phyloP scores from a whole-genome alignment of 2,888 invertebrate species.

The Leucoma salicis region DNA sequence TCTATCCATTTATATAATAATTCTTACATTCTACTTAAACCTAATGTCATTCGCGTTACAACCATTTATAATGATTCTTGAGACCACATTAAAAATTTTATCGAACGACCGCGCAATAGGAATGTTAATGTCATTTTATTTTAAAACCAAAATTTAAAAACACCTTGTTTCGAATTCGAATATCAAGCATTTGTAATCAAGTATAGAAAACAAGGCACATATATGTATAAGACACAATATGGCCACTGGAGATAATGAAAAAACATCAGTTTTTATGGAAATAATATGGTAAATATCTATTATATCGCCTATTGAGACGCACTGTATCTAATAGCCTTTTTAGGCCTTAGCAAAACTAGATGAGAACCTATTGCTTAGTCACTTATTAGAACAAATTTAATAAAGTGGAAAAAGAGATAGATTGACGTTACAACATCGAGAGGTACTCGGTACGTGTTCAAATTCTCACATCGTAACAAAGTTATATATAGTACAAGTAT shows the following conservation, averaged over 20 bases:
- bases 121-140: conserved; percentile 64
- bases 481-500: conserved; percentile 25
- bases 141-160: conserved; percentile 11
- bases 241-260: too few species aligned
- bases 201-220: too few species aligned
- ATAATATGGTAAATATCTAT: too few species aligned
- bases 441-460: conserved; percentile 13
- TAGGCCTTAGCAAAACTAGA: too few species aligned
- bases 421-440: too few species aligned
- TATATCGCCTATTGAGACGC: too few species aligned
- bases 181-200: background rate
- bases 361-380: too few species aligned
- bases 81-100: conserved; percentile 57
- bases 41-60: conserved; percentile 62
- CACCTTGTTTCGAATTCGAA: background rate
- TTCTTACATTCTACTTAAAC: conserved; percentile 31
- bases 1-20: conserved; percentile 11
- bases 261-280: too few species aligned
- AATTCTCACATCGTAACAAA: conserved; percentile 24
- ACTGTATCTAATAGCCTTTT: too few species aligned
- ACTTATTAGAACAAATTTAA: too few species aligned
- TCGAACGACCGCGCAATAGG: conserved; percentile 49
- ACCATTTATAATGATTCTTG: conserved; percentile 53
- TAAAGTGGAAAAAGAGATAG: too few species aligned
- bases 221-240: too few species aligned